Evolutionary conservation across 2,888 invertebrate genomes (phyloP).

Genomic region (Tipula lateralis): DNA sequence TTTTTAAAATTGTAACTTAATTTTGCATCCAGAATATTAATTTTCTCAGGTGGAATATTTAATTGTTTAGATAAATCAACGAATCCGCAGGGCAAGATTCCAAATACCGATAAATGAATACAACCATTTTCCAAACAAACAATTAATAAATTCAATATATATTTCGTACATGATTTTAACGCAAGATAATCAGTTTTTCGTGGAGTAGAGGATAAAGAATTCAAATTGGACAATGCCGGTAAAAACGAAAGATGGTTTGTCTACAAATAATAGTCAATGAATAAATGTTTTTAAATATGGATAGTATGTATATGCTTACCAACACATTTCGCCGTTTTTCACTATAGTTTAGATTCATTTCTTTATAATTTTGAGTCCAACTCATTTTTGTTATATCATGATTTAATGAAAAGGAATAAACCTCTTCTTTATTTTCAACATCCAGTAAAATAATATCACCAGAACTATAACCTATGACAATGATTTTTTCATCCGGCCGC

Average conservation of each 20-base stretch:
- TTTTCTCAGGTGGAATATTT: slow-evolving; percentile 54
- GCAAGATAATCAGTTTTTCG: slow-evolving; percentile 52
- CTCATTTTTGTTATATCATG: slow-evolving; percentile 66
- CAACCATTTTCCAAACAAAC: slow-evolving; percentile 72
- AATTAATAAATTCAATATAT: slow-evolving; percentile 69
- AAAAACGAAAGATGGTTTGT: slow-evolving; percentile 54
- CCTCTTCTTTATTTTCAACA: slow-evolving; percentile 77
- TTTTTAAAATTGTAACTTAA: slow-evolving; percentile 67
- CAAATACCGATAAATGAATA: slow-evolving; percentile 73
- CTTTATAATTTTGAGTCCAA: slow-evolving; percentile 57
- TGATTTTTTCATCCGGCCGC: slow-evolving; percentile 91
- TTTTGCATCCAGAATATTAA: slow-evolving; percentile 60
- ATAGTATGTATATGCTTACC: background rate
- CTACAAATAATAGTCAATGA: slow-evolving; percentile 41
- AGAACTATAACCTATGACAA: slow-evolving; percentile 62
- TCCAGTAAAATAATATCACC: slow-evolving; percentile 70
- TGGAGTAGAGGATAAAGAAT: slow-evolving; percentile 52
- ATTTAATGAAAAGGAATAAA: slow-evolving; percentile 60
- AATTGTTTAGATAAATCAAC: slow-evolving; percentile 58
- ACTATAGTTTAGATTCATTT: slow-evolving; percentile 37
- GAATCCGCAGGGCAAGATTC: slow-evolving; percentile 74
- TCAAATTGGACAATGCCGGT: slow-evolving; percentile 55
- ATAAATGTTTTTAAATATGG: too few species aligned
- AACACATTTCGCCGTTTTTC: slow-evolving; percentile 32
- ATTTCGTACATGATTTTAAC: slow-evolving; percentile 53